phyloP scores from a whole-genome alignment of 2,797 vertebrate species.

The Trematomus bernacchii region DNA sequence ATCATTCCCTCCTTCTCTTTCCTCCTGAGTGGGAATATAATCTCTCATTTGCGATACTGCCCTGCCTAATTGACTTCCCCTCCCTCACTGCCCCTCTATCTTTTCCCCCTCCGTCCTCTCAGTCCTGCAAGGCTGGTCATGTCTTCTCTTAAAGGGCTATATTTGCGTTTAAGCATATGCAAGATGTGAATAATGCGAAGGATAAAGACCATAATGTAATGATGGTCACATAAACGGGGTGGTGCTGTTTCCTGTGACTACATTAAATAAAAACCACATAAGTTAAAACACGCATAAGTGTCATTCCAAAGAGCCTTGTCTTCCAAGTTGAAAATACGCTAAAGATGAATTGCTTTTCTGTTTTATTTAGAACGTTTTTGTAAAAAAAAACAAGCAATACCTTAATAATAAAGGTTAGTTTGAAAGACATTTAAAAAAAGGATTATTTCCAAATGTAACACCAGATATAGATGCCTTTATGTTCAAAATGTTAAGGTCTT shows the following conservation, averaged over 20 bases:
- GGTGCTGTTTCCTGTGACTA: neutral
- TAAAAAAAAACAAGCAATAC: neutral
- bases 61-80: constrained; percentile 47
- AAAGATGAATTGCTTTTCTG: neutral
- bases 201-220: neutral
- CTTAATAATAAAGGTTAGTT: neutral
- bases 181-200: neutral
- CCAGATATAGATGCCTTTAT: neutral
- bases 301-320: neutral
- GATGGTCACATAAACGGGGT: neutral
- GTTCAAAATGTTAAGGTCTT: neutral
- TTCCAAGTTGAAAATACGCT: neutral
- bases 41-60: constrained; percentile 38
- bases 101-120: constrained; percentile 5
- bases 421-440: neutral
- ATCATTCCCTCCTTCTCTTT: constrained; percentile 33
- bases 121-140: constrained; percentile 7
- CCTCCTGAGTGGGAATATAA: constrained; percentile 50
- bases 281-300: neutral
- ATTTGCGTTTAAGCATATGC: neutral
- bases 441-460: neutral
- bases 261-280: neutral
- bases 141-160: neutral
- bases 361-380: neutral
- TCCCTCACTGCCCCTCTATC: neutral